phyloP scores from a whole-genome alignment of 1,140 invertebrate genomes.

The Diorhabda carinulata region DNA sequence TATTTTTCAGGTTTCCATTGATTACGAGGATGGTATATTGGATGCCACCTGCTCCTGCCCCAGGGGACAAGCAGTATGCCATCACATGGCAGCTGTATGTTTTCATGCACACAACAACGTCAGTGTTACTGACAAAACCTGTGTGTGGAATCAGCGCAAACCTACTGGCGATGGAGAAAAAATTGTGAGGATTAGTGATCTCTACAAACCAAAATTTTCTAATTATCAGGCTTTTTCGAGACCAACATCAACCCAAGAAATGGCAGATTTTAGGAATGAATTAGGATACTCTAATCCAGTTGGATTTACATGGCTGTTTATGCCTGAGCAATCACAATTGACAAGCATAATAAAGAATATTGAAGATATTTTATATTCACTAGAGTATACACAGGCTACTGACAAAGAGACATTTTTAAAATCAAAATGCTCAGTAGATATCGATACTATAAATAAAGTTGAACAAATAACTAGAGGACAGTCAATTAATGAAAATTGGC shows the following conservation, averaged over 20 bases:
- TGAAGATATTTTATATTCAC: constrained; percentile 15
- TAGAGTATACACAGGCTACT: background rate
- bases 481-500: constrained; percentile 21
- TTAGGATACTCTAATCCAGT: too few relatives aligned
- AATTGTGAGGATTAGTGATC: background rate
- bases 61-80: constrained; percentile 11
- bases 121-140: constrained; percentile 14
- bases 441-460: constrained; percentile 1
- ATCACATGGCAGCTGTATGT: constrained; percentile 16
- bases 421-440: constrained; percentile 7
- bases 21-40: constrained; percentile 9
- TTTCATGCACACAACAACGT: constrained; percentile 15
- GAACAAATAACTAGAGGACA: constrained; percentile 17
- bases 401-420: constrained; percentile 15
- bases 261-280: too few relatives aligned
- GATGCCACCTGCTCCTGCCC: constrained; percentile 14
- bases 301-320: too few relatives aligned
- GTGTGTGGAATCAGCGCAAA: background rate
- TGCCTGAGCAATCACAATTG: too few relatives aligned
- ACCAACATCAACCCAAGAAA: too few relatives aligned
- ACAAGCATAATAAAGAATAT: too few relatives aligned
- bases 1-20: constrained; percentile 10
- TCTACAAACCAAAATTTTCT: too few relatives aligned
- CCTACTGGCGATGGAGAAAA: background rate
- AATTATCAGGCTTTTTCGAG: too few relatives aligned